A percentile compares a stretch with the other conserved stretches of the same genome.
phyloP scores from a whole-genome alignment of 2,797 vertebrate genomes.

The Sebastes umbrosus region DNA sequence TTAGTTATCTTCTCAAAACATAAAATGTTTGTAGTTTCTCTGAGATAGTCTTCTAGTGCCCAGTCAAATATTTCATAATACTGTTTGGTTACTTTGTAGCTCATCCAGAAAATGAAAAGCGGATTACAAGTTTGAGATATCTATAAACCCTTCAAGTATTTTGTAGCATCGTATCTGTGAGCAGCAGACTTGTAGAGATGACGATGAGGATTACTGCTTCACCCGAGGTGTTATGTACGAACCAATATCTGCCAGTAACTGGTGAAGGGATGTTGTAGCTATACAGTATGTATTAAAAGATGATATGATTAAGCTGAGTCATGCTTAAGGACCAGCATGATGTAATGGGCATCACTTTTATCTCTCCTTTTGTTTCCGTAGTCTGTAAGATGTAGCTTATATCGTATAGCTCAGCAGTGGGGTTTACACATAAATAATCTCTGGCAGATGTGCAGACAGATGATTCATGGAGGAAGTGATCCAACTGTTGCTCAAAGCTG shows the following conservation, averaged over 20 bases:
- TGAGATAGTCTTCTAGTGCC: neutral
- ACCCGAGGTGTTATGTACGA: neutral
- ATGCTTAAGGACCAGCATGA: neutral
- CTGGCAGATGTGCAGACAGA: constrained; percentile 23
- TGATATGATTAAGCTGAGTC: neutral
- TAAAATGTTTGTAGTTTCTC: neutral
- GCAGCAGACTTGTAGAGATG: neutral
- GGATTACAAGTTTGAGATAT: neutral
- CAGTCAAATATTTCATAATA: neutral
- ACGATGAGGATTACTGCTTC: neutral
- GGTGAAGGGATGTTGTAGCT: neutral
- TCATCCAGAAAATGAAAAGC: neutral
- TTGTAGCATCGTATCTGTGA: neutral
- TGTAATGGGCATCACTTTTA: neutral
- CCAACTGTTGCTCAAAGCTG: constrained; percentile 20
- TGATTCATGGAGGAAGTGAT: constrained; percentile 4
- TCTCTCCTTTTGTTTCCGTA: neutral
- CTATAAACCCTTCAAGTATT: neutral
- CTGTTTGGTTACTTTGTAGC: neutral
- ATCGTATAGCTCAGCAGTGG: neutral
- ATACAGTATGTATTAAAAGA: neutral
- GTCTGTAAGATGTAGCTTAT: constrained; percentile 5
- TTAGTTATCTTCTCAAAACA: neutral
- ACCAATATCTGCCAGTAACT: constrained; percentile 9
- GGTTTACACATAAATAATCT: constrained; percentile 49